A percentile compares a stretch with the other conserved stretches of the same genome.
Evolutionary conservation across 2,113 vertebrate species (phyloP).

Genomic region (Oriolus oriolus): DNA sequence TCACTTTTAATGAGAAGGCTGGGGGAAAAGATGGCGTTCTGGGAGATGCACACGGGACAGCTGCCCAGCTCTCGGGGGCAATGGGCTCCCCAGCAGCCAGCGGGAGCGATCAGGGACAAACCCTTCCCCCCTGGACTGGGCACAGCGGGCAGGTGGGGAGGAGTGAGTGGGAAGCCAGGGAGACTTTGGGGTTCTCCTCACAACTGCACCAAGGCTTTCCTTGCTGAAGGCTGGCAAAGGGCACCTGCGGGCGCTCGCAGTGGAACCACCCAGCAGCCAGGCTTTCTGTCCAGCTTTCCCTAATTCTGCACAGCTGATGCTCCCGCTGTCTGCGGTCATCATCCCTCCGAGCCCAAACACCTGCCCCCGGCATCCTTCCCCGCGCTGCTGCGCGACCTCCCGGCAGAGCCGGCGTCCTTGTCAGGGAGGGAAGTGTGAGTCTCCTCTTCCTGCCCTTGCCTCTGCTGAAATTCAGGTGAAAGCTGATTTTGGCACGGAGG

Average conservation of each 20-base stretch:
- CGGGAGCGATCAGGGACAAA: fast-evolving
- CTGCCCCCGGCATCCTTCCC: not conserved
- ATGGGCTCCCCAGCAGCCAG: not conserved
- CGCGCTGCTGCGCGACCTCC: fast-evolving
- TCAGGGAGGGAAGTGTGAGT: not conserved
- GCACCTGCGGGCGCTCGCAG: fast-evolving
- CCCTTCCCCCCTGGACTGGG: not conserved
- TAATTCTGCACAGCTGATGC: not conserved
- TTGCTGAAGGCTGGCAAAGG: not conserved
- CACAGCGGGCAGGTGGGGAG: not conserved
- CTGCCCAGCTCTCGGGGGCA: fast-evolving
- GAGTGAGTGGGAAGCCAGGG: not conserved
- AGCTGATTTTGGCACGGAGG: not conserved
- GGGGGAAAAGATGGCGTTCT: fast-evolving
- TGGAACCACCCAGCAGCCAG: fast-evolving
- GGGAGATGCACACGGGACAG: fast-evolving
- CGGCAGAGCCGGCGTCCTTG: fast-evolving
- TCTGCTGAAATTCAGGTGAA: not conserved
- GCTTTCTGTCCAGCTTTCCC: not conserved
- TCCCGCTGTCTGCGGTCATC: fast-evolving
- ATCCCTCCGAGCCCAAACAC: fast-evolving
- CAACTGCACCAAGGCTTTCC: fast-evolving
- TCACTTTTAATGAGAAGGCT: not conserved
- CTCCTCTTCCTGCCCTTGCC: not conserved
- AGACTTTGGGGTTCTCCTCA: not conserved